Conservation (phyloP, 2,113 vertebrate species). For the Otus sunia region DNA sequence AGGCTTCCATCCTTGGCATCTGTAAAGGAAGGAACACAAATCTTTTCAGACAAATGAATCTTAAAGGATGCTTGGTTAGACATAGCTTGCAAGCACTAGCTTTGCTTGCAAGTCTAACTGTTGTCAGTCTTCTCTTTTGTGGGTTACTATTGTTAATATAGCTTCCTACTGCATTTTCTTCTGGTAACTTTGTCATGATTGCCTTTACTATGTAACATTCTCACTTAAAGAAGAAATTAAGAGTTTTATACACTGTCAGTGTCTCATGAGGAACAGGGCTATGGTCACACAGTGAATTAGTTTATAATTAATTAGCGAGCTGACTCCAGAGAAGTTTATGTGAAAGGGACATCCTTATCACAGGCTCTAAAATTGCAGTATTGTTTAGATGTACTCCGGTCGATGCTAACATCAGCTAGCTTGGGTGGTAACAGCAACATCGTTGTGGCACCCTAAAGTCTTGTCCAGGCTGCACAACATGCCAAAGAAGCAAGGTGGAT, state of each 20-base stretch:
- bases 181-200: neutral
- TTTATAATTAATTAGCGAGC: neutral
- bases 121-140: neutral
- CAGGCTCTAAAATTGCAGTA: neutral
- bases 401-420: neutral
- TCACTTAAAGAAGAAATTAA: neutral
- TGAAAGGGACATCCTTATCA: neutral
- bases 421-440: neutral
- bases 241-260: neutral
- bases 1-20: neutral
- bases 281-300: neutral
- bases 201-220: neutral
- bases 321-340: neutral
- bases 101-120: neutral
- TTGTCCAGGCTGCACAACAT: neutral
- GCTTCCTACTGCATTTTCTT: neutral
- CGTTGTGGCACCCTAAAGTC: neutral
- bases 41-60: neutral
- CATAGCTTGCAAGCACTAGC: neutral
- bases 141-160: neutral
- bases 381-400: neutral
- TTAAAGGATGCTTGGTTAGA: neutral
- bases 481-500: neutral
- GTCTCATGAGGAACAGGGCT: neutral
- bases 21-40: neutral